Base-by-base conservation (phyloP, 2,113 vertebrate species). In the Sialia sialis region DNA sequence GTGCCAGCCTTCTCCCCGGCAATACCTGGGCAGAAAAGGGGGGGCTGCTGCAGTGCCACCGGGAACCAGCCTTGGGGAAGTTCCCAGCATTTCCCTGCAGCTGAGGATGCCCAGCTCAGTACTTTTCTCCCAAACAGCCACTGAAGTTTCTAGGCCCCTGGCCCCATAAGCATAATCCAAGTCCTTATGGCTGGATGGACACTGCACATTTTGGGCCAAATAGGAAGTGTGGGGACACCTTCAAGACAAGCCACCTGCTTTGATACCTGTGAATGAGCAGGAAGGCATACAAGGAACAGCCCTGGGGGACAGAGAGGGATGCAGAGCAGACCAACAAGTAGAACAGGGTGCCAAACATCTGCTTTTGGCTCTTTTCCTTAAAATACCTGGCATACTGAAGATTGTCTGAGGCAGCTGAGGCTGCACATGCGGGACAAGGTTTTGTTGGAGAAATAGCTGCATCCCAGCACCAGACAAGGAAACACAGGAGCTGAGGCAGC, bases 261-360 rank as follows among this genome's bases (percentile, higher is more conserved):
- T 0, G 0, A 44, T 12, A 34, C 25, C 32, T 9, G 51, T 0
- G 0, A 26, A 1, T 29, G 32, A 52, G 56, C 4, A 1, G 6
- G 21, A 48, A 26, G 38, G 41, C 54, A 59, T 18, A 39, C 48
- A 51, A 36, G 6, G 29, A n/a, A n/a, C 1, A 3, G 56, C 19
- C 16, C 10, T 9, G 5, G 7, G 23, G 26, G 32, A 62, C 74
- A 12, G 1, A 63, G 25, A 62, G 7, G 21, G 27, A 72, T 7
- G n/a, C 38, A 46, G 29, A 83, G 6, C 19, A 29, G 56, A 26
- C 41, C 36, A 82, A 21, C 3, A 7, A 68, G 18, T 1, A 5
- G 43, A 85, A 81, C 8, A 46, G 11, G 8, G 39, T 51, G 63
- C 69, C 43, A 54, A 82, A 43, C 67, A 89, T 41, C 39, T 43